phyloP scores from a whole-genome alignment of 2,888 invertebrate genomes.

The Drosophila yooni region DNA sequence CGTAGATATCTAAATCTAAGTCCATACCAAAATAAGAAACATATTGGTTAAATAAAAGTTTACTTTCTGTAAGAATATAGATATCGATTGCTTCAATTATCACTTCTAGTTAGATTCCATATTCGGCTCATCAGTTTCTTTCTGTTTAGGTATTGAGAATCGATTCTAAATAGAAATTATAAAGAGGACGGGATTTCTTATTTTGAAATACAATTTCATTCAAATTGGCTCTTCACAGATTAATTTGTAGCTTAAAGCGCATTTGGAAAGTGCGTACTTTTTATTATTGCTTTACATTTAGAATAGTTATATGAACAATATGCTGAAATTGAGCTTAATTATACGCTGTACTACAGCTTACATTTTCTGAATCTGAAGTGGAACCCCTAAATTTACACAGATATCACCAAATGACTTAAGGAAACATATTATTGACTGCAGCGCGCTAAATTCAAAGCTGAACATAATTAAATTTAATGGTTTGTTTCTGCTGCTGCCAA shows the following conservation, averaged over 20 bases:
- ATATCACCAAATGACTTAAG: background rate
- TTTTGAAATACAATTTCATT: background rate
- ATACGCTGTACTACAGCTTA: background rate
- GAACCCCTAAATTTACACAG: background rate
- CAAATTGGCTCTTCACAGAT: background rate
- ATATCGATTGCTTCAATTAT: background rate
- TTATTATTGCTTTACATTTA: too few species aligned
- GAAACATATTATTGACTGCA: background rate
- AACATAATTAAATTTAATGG: background rate
- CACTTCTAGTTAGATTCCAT: background rate
- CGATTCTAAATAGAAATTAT: background rate
- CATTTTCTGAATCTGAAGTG: background rate
- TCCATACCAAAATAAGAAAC: background rate
- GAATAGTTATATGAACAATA: background rate
- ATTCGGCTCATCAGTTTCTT: background rate
- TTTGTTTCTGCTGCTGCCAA: background rate
- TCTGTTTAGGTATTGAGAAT: background rate
- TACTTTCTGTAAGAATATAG: background rate
- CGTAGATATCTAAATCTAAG: too few species aligned
- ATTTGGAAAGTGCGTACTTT: background rate
- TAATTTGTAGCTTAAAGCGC: background rate
- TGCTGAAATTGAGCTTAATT: background rate
- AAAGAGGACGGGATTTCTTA: background rate
- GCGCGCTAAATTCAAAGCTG: background rate
- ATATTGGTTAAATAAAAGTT: background rate